Percentiles rank a stretch among this genome's conserved stretches.
Conservation (phyloP, 1,140 invertebrate species). For the Neoseiulus cucumeris region DNA sequence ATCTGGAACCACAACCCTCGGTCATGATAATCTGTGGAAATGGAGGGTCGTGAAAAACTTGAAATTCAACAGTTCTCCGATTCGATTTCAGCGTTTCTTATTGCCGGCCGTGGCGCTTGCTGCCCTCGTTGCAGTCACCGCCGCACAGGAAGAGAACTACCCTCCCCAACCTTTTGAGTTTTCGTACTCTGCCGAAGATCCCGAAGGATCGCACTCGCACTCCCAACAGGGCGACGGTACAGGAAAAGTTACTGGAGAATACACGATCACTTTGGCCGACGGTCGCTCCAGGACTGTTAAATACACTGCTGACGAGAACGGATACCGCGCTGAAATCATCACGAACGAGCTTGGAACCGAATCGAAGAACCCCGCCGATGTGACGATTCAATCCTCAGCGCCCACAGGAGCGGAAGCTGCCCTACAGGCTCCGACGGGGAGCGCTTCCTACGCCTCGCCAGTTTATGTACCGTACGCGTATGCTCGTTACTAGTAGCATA, state of each 20-base stretch:
- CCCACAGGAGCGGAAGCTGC: slow-evolving; percentile 7
- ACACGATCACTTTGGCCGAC: slow-evolving; percentile 9
- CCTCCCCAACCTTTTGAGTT: slow-evolving; percentile 9
- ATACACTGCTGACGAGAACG: slow-evolving; percentile 13
- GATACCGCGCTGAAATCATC: slow-evolving; percentile 16
- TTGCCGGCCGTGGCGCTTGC: background rate
- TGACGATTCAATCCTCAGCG: slow-evolving; percentile 15
- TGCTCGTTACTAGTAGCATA: background rate
- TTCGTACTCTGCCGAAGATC: slow-evolving; percentile 11
- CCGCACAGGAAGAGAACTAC: background rate
- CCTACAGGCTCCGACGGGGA: background rate
- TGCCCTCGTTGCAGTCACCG: background rate
- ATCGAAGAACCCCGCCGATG: slow-evolving; percentile 16
- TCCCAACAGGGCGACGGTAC: slow-evolving; percentile 13
- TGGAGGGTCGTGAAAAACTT: too few relatives aligned
- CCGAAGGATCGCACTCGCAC: slow-evolving; percentile 14
- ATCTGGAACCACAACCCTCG: too few relatives aligned
- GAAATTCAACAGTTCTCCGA: too few relatives aligned
- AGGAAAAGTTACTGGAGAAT: slow-evolving; percentile 13
- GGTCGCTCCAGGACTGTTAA: slow-evolving; percentile 14
- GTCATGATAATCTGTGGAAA: too few relatives aligned
- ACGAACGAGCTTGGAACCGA: slow-evolving; percentile 18
- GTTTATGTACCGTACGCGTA: slow-evolving; percentile 5
- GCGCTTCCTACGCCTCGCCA: background rate
- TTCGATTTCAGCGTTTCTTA: too few relatives aligned